phyloP scores from a whole-genome alignment of 2,113 vertebrate species.

The Riparia riparia region DNA sequence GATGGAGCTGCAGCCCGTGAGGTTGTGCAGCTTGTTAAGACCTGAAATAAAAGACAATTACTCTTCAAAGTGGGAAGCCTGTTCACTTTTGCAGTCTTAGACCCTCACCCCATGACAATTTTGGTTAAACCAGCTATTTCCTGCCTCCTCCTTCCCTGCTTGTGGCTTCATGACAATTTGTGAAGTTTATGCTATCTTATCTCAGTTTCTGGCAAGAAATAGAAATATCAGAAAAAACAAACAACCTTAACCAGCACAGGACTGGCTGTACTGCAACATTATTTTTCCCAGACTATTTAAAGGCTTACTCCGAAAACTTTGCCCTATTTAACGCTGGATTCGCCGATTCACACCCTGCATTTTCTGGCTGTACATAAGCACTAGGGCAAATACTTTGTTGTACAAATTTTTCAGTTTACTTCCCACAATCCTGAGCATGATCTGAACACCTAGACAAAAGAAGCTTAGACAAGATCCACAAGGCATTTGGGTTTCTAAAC shows the following conservation, averaged over 20 bases:
- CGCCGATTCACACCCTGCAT: not conserved
- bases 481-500: not conserved
- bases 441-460: not conserved
- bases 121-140: constrained; percentile 11
- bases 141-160: not conserved
- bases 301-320: not conserved
- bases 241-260: not conserved
- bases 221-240: not conserved
- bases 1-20: constrained; percentile 78
- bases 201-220: not conserved
- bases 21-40: constrained; percentile 86
- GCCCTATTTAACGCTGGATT: not conserved
- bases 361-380: not conserved
- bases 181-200: not conserved
- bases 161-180: not conserved
- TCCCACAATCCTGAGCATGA: not conserved
- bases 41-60: constrained; percentile 66
- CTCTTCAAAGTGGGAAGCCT: not conserved
- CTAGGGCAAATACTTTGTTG: not conserved
- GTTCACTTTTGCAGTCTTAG: not conserved
- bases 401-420: not conserved
- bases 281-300: constrained; percentile 10
- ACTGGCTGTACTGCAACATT: not conserved
- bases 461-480: not conserved
- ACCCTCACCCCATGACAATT: not conserved